Conservation (phyloP, 1,140 invertebrate genomes). For the Penaeus japonicus region DNA sequence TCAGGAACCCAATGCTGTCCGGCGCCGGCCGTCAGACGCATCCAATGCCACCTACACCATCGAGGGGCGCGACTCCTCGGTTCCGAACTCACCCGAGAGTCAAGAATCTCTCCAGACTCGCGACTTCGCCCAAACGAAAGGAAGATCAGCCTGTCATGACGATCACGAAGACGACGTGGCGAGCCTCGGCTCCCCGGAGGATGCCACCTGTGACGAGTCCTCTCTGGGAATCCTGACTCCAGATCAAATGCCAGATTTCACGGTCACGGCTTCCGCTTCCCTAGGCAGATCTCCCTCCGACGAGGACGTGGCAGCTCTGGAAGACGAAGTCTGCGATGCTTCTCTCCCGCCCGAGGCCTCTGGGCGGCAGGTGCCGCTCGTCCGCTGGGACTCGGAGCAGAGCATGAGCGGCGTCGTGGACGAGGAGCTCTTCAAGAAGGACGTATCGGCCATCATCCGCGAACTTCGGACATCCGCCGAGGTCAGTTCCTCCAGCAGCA, state of each 20-base stretch:
- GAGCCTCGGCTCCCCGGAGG: slow-evolving; percentile 44
- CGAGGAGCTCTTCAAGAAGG: slow-evolving; percentile 50
- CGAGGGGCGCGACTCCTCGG: slow-evolving; percentile 29
- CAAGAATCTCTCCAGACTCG: slow-evolving; percentile 23
- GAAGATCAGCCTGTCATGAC: neutral
- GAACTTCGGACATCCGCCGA: slow-evolving; percentile 47
- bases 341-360: slow-evolving; percentile 21
- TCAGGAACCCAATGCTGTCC: slow-evolving; percentile 18
- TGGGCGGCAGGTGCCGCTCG: neutral
- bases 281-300: slow-evolving; percentile 57
- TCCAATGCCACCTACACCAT: slow-evolving; percentile 41
- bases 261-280: slow-evolving; percentile 50
- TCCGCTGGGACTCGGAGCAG: slow-evolving; percentile 44
- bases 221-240: slow-evolving; percentile 61
- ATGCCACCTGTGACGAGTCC: slow-evolving; percentile 56
- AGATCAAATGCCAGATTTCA: slow-evolving; percentile 62
- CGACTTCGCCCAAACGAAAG: neutral
- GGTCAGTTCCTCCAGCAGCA: slow-evolving; percentile 46
- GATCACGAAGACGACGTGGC: slow-evolving; percentile 29
- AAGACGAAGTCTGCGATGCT: slow-evolving; percentile 51
- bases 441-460: slow-evolving; percentile 56
- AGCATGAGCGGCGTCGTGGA: slow-evolving; percentile 34
- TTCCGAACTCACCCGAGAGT: slow-evolving; percentile 31
- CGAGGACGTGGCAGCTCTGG: slow-evolving; percentile 58
- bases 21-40: slow-evolving; percentile 36